phyloP scores from a whole-genome alignment of 2,888 invertebrate species.

The Thera obeliscata region DNA sequence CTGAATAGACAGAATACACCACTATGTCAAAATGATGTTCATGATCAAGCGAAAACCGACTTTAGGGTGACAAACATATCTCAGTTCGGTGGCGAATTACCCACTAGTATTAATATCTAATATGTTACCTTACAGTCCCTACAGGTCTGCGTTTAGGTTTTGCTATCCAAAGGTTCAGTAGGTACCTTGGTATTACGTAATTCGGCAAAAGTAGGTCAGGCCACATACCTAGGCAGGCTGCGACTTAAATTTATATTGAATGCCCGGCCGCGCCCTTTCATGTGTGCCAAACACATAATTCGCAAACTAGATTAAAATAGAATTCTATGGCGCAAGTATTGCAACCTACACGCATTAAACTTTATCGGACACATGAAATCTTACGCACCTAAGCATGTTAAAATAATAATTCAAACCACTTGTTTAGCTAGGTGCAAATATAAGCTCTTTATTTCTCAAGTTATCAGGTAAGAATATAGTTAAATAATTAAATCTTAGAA shows the following conservation, averaged over 20 bases:
- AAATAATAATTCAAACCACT: neutral
- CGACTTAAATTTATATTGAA: conserved; percentile 71
- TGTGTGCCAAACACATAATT: conserved; percentile 48
- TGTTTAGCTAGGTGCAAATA: neutral
- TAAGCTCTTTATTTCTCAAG: conserved; percentile 6
- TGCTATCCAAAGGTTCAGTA: neutral
- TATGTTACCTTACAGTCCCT: too few relatives aligned
- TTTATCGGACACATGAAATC: conserved; percentile 24
- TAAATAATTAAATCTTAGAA: conserved; percentile 17
- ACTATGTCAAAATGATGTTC: too few relatives aligned
- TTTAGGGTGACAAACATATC: too few relatives aligned
- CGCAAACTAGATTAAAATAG: conserved; percentile 44
- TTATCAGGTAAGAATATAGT: neutral
- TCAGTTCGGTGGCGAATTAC: too few relatives aligned
- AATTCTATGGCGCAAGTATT: conserved; percentile 56
- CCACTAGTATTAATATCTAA: too few relatives aligned
- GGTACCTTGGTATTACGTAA: conserved; percentile 32
- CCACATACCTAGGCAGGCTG: conserved; percentile 48
- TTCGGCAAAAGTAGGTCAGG: conserved; percentile 68
- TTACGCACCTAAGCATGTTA: conserved; percentile 1
- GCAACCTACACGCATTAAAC: conserved; percentile 19
- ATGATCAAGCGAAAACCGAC: too few relatives aligned
- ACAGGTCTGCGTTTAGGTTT: too few relatives aligned
- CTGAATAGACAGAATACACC: too few relatives aligned
- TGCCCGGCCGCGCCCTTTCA: conserved; percentile 65